These are phyloP conservation scores for Ethmia dodecea DNA, from an alignment of 2,888 invertebrate genomes.

Conservation along the genomic window DNA sequence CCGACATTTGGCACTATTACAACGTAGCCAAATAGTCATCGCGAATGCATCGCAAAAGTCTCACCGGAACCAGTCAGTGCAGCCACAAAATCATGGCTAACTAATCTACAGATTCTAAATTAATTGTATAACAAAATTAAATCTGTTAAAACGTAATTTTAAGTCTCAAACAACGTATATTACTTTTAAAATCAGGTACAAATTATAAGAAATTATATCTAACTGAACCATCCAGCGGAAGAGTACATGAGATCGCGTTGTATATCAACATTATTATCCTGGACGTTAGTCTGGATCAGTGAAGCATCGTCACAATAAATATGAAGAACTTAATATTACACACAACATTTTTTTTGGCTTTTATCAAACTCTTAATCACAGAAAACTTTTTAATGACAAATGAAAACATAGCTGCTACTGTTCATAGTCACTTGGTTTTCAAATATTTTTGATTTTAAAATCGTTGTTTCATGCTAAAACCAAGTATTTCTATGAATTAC, in stretches of 20 bases:
- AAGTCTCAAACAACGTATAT: constrained; percentile 60
- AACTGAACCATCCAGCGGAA: constrained; percentile 67
- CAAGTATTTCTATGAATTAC: constrained; percentile 24
- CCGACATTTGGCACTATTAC: too few relatives aligned
- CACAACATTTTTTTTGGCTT: constrained; percentile 66
- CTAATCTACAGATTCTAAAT: constrained; percentile 44
- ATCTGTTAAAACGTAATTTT: constrained; percentile 64
- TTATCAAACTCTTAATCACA: constrained; percentile 66
- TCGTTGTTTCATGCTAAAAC: constrained; percentile 22
- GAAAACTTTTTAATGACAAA: constrained; percentile 41
- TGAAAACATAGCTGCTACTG: constrained; percentile 38
- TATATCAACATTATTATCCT: constrained; percentile 32
- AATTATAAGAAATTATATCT: constrained; percentile 70
- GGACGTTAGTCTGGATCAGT: constrained; percentile 28
- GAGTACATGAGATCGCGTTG: constrained; percentile 65
- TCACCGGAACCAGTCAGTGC: too few relatives aligned
- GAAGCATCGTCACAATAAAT: constrained; percentile 36
- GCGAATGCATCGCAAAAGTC: too few relatives aligned
- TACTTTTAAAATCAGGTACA: constrained; percentile 71
- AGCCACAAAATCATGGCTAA: too few relatives aligned
- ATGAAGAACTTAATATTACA: constrained; percentile 40
- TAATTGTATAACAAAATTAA: constrained; percentile 55
- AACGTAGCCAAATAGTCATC: too few relatives aligned
- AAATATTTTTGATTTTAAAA: constrained; percentile 2
- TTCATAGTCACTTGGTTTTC: constrained; percentile 24